phyloP scores from a whole-genome alignment of 1,140 invertebrate species.

The Rhizoglyphus robini region DNA sequence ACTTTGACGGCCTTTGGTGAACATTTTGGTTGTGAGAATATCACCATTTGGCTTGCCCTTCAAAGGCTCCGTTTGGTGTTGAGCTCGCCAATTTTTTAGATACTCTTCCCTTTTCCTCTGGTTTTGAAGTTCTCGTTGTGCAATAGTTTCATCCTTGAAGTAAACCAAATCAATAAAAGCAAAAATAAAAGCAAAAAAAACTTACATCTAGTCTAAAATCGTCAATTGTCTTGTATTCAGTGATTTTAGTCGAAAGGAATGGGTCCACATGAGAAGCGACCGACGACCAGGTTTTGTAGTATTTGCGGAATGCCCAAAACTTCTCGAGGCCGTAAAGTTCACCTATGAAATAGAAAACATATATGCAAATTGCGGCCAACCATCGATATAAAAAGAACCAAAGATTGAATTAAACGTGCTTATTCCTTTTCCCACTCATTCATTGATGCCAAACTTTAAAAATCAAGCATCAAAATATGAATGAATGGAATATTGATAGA shows the following conservation, averaged over 20 bases:
- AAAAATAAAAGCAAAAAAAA: background rate
- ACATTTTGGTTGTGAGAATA: background rate
- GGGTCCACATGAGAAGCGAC: conserved; percentile 55
- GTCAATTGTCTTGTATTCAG: conserved; percentile 82
- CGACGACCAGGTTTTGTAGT: conserved; percentile 47
- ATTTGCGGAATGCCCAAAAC: conserved; percentile 96
- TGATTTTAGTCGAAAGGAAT: conserved; percentile 60
- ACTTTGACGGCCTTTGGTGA: background rate
- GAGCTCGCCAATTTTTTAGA: background rate
- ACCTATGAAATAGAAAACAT: conserved; percentile 42
- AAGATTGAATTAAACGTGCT: conserved; percentile 17
- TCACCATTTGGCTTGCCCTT: background rate
- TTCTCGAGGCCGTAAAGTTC: conserved; percentile 96
- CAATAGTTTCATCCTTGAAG: conserved; percentile 1
- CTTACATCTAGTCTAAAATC: conserved; percentile 51
- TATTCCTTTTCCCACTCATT: background rate
- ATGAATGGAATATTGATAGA: conserved; percentile 16
- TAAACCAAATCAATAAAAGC: background rate
- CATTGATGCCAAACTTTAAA: conserved; percentile 23
- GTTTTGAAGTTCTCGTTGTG: conserved; percentile 1
- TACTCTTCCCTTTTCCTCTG: background rate
- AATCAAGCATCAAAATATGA: background rate
- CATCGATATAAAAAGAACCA: background rate
- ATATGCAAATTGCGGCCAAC: conserved; percentile 18
- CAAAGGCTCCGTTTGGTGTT: background rate